Base-by-base conservation (phyloP, 2,113 vertebrate species). In the Urocynchramus pylzowi region DNA sequence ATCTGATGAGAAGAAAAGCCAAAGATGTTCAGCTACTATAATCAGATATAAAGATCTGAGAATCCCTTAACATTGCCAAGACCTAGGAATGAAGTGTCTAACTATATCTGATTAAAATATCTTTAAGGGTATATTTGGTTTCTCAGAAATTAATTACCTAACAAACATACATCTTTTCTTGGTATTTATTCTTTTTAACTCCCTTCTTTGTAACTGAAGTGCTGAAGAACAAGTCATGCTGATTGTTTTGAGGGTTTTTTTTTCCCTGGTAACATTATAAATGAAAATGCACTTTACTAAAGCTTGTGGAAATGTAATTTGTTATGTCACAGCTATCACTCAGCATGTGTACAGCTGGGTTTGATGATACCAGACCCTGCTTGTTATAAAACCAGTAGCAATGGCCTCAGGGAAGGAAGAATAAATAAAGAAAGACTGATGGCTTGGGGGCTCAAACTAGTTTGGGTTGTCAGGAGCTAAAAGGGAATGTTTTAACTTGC, bases 271-370 rank as follows among this genome's bases (percentile, higher is more conserved):
- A 54, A 78, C n/a, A 68, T 59, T 88, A 74, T 75, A 92, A 89
- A 94, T n/a, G 27, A 94, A 93, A 94, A 83, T 39, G 53, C n/a
- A 68, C 89, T 92, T 95, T 50, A 89, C 47, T 93, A 84, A 94
- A 89, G 45, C n/a, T 56, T 60, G 52, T 73, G 68, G 65, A 95
- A 94, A 90, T n/a, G 27, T 70, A 70, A 84, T 96, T 92, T 84
- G 26, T 81, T 92, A 74, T 64, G 83, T 95, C 85, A 87, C 74
- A 93, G 75, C 53, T 87, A 73, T 87, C 84, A 89, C 45, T 93
- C 87, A 73, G 87, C 54, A 47, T 56, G 35, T 37, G 26, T 78
- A 68, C 79, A 78, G 68, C 77, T 92, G 84, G 9, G 21, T 84
- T 95, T 84, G 90, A 75, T 3, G 18, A 71, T 81, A 92, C 71